phyloP scores from a whole-genome alignment of 2,113 vertebrate genomes.

The Sylvicapra grimmia region DNA sequence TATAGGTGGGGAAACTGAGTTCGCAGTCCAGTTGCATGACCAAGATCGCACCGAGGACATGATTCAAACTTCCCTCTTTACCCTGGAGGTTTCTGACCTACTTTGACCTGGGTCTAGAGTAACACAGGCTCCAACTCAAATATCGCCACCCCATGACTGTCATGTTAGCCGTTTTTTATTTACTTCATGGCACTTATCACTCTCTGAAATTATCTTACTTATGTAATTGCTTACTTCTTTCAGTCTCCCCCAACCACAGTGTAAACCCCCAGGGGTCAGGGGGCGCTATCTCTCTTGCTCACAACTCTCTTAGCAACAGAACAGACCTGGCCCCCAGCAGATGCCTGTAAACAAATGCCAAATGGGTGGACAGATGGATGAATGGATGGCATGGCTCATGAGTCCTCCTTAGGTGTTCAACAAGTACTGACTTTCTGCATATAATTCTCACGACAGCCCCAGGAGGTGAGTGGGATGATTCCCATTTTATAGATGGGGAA shows the following conservation, averaged over 20 bases:
- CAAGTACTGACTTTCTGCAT: background rate
- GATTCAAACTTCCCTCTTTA: background rate
- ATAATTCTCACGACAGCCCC: background rate
- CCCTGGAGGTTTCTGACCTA: background rate
- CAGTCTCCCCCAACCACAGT: background rate
- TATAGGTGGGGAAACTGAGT: constrained; percentile 13
- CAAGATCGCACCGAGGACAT: accelerated
- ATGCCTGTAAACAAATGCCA: background rate
- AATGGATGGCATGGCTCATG: background rate
- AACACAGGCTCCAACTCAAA: background rate
- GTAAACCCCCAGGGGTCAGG: background rate
- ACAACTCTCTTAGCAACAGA: background rate
- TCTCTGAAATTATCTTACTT: background rate
- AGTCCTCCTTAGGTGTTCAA: background rate
- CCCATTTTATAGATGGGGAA: background rate
- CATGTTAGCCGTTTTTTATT: background rate
- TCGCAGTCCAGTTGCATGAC: background rate
- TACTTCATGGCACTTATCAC: background rate
- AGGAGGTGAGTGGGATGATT: background rate
- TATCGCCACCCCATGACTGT: background rate
- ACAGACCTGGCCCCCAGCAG: background rate
- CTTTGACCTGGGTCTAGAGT: background rate
- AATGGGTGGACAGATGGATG: background rate
- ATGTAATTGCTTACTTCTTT: background rate
- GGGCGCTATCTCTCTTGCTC: background rate